These are phyloP conservation scores for Zaprionus gabonicus DNA, from an alignment of 1,140 invertebrate species.

Conservation along the genomic window DNA sequence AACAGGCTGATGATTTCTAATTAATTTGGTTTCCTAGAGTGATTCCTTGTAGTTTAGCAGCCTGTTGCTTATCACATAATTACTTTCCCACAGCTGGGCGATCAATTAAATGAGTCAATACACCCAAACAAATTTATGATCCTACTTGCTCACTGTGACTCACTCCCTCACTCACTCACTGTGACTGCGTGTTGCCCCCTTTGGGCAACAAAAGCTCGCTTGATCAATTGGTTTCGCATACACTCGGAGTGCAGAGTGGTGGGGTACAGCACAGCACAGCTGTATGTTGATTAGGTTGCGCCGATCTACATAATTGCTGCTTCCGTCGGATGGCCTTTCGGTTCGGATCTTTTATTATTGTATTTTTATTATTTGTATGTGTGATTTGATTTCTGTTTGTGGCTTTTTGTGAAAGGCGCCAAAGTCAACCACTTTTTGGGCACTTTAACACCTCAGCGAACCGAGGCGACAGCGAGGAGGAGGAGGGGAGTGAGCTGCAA, in stretches of 20 bases:
- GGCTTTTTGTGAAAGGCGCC: slow-evolving; percentile 66
- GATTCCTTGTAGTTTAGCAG: background rate
- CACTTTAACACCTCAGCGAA: slow-evolving; percentile 27
- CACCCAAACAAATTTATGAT: slow-evolving; percentile 32
- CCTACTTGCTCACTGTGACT: slow-evolving; percentile 23
- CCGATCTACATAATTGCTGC: slow-evolving; percentile 47
- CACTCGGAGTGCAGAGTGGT: background rate
- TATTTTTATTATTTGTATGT: slow-evolving; percentile 28
- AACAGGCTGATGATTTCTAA: background rate
- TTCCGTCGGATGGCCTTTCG: slow-evolving; percentile 37
- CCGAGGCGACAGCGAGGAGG: background rate
- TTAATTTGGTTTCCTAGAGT: background rate
- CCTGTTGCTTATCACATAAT: background rate
- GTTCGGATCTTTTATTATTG: slow-evolving; percentile 9
- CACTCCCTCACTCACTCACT: slow-evolving; percentile 8
- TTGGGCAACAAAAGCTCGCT: slow-evolving; percentile 28
- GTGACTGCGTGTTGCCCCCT: background rate
- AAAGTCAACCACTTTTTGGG: slow-evolving; percentile 44
- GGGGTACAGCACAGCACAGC: background rate
- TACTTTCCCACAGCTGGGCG: slow-evolving; percentile 6
- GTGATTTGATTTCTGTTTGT: slow-evolving; percentile 7
- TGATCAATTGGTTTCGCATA: slow-evolving; percentile 37
- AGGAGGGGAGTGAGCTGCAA: slow-evolving; percentile 27
- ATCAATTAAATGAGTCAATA: slow-evolving; percentile 36
- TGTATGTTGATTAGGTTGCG: slow-evolving; percentile 20